phyloP scores from a whole-genome alignment of 1,140 invertebrate species.

The Drosophila virilis region DNA sequence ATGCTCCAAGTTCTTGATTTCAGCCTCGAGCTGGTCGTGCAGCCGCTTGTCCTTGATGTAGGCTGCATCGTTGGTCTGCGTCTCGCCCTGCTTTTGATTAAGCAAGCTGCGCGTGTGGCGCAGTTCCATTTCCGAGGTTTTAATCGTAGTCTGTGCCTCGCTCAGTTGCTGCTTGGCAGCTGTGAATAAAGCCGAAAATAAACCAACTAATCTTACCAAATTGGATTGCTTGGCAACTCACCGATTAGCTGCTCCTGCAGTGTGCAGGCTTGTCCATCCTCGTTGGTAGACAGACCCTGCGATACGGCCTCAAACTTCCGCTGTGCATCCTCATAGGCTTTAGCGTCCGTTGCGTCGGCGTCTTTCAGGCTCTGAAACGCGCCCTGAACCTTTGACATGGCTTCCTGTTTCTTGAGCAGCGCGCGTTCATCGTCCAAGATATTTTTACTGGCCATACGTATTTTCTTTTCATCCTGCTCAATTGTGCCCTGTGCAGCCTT shows the following conservation, averaged over 20 bases:
- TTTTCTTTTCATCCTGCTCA: slow-evolving; percentile 89
- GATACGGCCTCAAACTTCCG: slow-evolving; percentile 93
- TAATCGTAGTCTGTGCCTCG: slow-evolving; percentile 91
- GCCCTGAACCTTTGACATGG: slow-evolving; percentile 88
- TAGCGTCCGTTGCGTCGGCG: slow-evolving; percentile 88
- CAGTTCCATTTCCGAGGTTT: slow-evolving; percentile 91
- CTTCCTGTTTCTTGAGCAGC: slow-evolving; percentile 87
- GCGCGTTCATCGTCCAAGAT: slow-evolving; percentile 89
- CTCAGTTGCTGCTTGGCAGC: slow-evolving; percentile 90
- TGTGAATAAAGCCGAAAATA: slow-evolving; percentile 73
- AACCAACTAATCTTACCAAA: neutral
- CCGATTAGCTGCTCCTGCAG: slow-evolving; percentile 95
- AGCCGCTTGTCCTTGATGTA: slow-evolving; percentile 90
- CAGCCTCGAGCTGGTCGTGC: slow-evolving; percentile 87
- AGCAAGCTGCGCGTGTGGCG: slow-evolving; percentile 89
- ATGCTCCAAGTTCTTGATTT: slow-evolving; percentile 85
- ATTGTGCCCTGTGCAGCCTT: slow-evolving; percentile 90
- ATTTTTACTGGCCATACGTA: slow-evolving; percentile 89
- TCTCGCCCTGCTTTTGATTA: slow-evolving; percentile 88
- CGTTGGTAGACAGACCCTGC: slow-evolving; percentile 91
- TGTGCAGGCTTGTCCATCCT: slow-evolving; percentile 93
- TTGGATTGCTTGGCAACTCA: slow-evolving; percentile 69
- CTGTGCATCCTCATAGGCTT: slow-evolving; percentile 90
- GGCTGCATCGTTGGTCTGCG: slow-evolving; percentile 89
- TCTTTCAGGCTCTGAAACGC: slow-evolving; percentile 90